Base-by-base conservation (phyloP, 2,888 invertebrate genomes). In the Morinoia aosen region DNA sequence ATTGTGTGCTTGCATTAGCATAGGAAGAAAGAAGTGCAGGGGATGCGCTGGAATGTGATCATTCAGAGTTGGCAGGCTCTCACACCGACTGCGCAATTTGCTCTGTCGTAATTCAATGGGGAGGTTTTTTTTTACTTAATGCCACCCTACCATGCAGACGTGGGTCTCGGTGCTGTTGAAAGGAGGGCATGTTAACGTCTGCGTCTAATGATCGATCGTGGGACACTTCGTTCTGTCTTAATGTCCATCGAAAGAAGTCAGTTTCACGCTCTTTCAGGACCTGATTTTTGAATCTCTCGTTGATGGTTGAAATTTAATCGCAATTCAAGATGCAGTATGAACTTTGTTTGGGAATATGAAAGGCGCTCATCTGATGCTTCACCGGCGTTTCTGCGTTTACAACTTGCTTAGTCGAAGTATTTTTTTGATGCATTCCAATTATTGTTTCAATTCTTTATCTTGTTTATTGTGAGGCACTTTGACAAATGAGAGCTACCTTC, bases 71-170 rank as follows among this genome's bases (percentile, higher is more conserved):
- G 57, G 56, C 33, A 93, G n/a, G 93, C 57, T 57, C 56, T 93
- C 93, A 56, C 93, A 57, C 93, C 48, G 90, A 57, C 93, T 93
- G 93, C 93, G 57, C 93, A 93, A 93, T 93, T 93, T 93, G 93
- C 93, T 57, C 25, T 93, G 57, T 48, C 57, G 93, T 93, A 93
- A 93, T 93, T 93, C 93, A 93, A 93, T 93, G 57, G 93, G 48
- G 16, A 48, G 25, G 58, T 57, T 93, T 90, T 56, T 93, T 56
- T 4, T 93, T 58, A 48, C 48, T 76, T 76, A 76, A 48, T 33
- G 40, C 90, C 64, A 7, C 33, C 16, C 64, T 7, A 7, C 90
- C 39, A 40, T 39, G 40, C 48, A 40, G 90, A 12, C 90, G 40
- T 90, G 90, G 40, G 14, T 90, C 90, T 76, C 25, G 76, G 76